Evolutionary conservation across 2,797 vertebrate species (phyloP).

Genomic region (Xenentodon cancila): DNA sequence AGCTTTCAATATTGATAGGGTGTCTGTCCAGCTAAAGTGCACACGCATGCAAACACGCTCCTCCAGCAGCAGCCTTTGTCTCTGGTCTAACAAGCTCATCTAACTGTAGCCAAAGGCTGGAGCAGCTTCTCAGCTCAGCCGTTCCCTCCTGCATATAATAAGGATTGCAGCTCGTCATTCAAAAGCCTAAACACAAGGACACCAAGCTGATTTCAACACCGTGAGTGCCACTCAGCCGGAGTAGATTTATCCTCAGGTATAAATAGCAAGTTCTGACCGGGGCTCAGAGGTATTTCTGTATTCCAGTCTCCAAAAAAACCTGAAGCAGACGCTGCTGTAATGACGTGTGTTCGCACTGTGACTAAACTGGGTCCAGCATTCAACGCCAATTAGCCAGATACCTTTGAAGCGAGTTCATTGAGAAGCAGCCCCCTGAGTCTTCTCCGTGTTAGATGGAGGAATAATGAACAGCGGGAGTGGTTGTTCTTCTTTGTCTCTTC

Average conservation of each 20-base stretch:
- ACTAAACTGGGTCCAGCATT: conserved; percentile 15
- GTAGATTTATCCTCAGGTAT: conserved; percentile 28
- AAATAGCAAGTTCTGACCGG: conserved; percentile 30
- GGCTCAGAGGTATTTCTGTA: conserved; percentile 22
- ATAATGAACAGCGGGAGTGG: not conserved
- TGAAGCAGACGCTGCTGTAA: conserved; percentile 32
- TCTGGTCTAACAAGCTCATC: conserved; percentile 61
- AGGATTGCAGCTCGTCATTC: conserved; percentile 36
- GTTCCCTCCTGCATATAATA: conserved; percentile 29
- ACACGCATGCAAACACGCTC: conserved; percentile 13
- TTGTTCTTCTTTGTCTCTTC: not conserved
- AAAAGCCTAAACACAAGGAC: conserved; percentile 33
- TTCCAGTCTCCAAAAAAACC: conserved; percentile 20
- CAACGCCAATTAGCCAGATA: conserved; percentile 17
- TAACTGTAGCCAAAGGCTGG: conserved; percentile 53
- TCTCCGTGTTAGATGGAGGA: conserved; percentile 3
- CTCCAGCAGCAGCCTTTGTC: conserved; percentile 51
- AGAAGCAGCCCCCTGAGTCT: conserved; percentile 7
- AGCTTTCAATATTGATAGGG: conserved; percentile 71
- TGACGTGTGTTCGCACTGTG: conserved; percentile 23
- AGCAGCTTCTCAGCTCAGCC: conserved; percentile 39
- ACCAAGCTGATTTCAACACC: conserved; percentile 40
- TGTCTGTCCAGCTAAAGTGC: conserved; percentile 37
- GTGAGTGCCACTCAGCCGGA: conserved; percentile 27
- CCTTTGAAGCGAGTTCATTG: not conserved